Percentiles rank a stretch among this genome's conserved stretches.
These are phyloP conservation scores for Psittacula cyanocephala DNA, from an alignment of 2,113 vertebrate genomes.

Conservation along the genomic window DNA sequence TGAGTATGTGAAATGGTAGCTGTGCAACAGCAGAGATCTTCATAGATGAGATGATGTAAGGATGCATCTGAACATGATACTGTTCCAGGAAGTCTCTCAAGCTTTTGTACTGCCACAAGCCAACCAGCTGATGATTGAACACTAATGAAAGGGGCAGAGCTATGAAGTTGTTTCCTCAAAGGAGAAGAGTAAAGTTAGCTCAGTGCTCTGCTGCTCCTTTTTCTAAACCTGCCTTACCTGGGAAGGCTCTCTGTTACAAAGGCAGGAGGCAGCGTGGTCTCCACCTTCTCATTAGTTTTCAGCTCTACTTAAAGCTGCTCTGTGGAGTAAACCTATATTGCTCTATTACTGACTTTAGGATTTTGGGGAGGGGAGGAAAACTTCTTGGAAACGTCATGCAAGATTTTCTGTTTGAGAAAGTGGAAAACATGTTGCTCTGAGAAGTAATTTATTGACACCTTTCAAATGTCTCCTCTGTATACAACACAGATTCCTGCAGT, in stretches of 20 bases:
- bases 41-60: background rate
- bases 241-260: background rate
- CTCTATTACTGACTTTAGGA: constrained; percentile 13
- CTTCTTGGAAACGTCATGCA: constrained; percentile 58
- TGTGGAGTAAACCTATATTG: background rate
- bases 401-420: constrained; percentile 59
- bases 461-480: constrained; percentile 71
- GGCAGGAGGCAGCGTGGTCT: background rate
- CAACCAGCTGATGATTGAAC: background rate
- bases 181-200: background rate
- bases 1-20: background rate
- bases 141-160: background rate
- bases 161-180: background rate
- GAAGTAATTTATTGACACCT: constrained; percentile 67
- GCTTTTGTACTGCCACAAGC: background rate
- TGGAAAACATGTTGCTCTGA: constrained; percentile 67
- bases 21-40: background rate
- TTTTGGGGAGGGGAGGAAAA: background rate
- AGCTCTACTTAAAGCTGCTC: background rate
- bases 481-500: constrained; percentile 47
- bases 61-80: background rate
- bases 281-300: background rate
- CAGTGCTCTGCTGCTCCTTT: background rate
- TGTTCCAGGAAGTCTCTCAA: background rate
- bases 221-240: background rate